Evolutionary conservation across 2,797 vertebrate genomes (phyloP).

Genomic region (Tiaroga cobitis): DNA sequence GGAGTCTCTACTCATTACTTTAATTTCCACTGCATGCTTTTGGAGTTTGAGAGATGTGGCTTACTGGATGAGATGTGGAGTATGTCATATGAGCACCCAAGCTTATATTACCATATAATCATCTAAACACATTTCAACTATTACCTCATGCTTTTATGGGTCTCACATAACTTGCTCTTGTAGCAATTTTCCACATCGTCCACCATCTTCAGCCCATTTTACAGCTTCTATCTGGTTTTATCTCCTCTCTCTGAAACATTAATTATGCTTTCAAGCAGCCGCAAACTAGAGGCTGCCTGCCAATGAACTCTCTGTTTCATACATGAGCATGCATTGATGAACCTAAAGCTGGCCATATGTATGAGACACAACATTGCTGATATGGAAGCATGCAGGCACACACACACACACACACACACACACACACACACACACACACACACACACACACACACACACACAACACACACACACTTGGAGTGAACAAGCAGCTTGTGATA

Average conservation of each 20-base stretch:
- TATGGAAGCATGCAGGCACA: constrained; percentile 9
- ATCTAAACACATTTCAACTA: constrained; percentile 34
- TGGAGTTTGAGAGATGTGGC: neutral
- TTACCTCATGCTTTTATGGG: constrained; percentile 30
- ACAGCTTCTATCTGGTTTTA: constrained; percentile 9
- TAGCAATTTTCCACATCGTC: constrained; percentile 25
- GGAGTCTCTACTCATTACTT: neutral
- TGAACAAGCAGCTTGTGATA: neutral
- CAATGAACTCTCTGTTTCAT: constrained; percentile 30
- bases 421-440: constrained; percentile 13
- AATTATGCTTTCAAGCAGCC: constrained; percentile 22
- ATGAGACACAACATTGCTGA: constrained; percentile 11
- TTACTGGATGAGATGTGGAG: neutral
- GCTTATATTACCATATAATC: constrained; percentile 23
- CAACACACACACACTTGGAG: neutral
- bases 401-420: constrained; percentile 14
- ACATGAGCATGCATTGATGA: constrained; percentile 38
- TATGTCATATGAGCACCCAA: constrained; percentile 1
- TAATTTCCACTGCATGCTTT: neutral
- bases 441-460: constrained; percentile 19
- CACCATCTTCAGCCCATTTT: constrained; percentile 1
- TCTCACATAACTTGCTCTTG: constrained; percentile 13
- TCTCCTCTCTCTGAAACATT: constrained; percentile 30
- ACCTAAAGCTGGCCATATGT: constrained; percentile 21
- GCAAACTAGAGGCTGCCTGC: constrained; percentile 1